phyloP scores from a whole-genome alignment of 2,797 vertebrate genomes.

The Taeniopygia guttata region DNA sequence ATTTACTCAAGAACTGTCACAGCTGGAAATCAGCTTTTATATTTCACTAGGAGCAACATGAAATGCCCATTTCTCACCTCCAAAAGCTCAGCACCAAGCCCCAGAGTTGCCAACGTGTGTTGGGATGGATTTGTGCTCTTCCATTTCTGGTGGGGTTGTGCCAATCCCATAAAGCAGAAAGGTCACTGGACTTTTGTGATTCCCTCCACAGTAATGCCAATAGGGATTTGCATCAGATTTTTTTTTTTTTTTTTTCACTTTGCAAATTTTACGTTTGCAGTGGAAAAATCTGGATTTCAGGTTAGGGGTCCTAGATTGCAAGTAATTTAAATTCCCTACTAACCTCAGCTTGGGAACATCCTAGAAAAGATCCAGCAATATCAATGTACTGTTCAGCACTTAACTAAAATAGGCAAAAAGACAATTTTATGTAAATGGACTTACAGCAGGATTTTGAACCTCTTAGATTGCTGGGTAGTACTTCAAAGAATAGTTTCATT shows the following conservation, averaged over 20 bases:
- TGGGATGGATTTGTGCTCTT: neutral
- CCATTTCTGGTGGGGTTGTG: neutral
- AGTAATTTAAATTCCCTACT: neutral
- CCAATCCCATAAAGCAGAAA: slow-evolving; percentile 19
- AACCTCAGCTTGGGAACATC: neutral
- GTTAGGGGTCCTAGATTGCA: neutral
- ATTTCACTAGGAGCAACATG: neutral
- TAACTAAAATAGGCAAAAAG: neutral
- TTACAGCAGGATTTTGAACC: neutral
- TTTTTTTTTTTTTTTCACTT: neutral
- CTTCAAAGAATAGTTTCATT: neutral
- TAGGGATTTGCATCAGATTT: slow-evolving; percentile 3
- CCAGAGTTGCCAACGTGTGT: neutral
- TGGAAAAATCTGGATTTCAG: neutral
- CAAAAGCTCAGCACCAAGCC: neutral
- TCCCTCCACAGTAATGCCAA: slow-evolving; percentile 19
- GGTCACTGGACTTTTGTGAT: neutral
- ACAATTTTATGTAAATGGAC: neutral
- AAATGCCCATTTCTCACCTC: neutral
- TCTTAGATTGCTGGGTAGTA: neutral
- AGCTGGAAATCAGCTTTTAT: slow-evolving; percentile 2
- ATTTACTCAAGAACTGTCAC: neutral
- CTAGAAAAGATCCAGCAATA: neutral
- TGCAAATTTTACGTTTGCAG: neutral
- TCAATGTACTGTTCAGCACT: neutral